A percentile compares a stretch with the other conserved stretches of the same genome.
Evolutionary conservation across 2,113 vertebrate species (phyloP).

Genomic region (Eclectus roratus): DNA sequence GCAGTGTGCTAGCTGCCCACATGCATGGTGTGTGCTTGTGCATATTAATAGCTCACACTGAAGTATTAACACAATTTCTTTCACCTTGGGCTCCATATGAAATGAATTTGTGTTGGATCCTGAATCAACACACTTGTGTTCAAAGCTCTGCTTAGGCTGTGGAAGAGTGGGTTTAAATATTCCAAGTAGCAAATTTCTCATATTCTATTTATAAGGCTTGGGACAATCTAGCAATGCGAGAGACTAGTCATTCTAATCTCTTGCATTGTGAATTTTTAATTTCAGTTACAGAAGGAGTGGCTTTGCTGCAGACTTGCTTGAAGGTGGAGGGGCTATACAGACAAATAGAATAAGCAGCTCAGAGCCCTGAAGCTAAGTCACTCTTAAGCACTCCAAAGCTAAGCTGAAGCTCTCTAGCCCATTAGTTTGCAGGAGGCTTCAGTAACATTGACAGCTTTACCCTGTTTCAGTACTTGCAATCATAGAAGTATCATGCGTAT

Average conservation of each 20-base stretch:
- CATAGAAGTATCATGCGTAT: accelerated
- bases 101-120: neutral
- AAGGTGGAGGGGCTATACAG: neutral
- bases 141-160: neutral
- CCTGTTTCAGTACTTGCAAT: neutral
- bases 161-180: neutral
- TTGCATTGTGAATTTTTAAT: neutral
- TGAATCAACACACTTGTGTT: no score
- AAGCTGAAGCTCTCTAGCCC: neutral
- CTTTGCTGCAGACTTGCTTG: neutral
- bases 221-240: neutral
- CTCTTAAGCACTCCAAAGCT: neutral
- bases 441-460: neutral
- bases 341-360: neutral
- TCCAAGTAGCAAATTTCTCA: neutral
- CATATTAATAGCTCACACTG: neutral
- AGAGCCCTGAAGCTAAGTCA: neutral
- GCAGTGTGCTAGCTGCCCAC: neutral
- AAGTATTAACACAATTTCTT: neutral
- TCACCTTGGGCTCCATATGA: neutral
- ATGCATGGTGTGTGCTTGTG: accelerated
- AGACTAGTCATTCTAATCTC: neutral
- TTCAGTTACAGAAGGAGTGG: neutral
- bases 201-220: neutral
- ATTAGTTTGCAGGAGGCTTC: neutral